Evolutionary conservation across 2,888 invertebrate species (phyloP), one percentile per base, ranked within the genome.

Genomic region (Hydriomena furcata): DNA sequence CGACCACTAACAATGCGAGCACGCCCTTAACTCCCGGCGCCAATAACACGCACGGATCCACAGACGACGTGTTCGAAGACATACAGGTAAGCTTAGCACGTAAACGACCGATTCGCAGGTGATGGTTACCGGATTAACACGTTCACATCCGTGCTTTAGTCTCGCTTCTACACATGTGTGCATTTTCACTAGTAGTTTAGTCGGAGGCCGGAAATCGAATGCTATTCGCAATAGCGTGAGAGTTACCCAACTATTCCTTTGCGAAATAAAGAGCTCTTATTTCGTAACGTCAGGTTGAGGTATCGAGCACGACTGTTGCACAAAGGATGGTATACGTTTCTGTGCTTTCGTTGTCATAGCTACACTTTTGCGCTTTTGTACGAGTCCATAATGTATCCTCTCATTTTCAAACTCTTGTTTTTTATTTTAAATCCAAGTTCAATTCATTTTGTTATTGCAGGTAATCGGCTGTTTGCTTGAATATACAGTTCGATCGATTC

Each of bases 181-280:
- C 71, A 67, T 71, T 60, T 69, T 68, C 71, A 73, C 66, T 71
- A 37, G 68, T 76, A 74, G 70, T 62, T 45, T 68, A 61, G 68
- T 52, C 45, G 52, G 55, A 63, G 61, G 67, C 49, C 45, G 62
- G 60, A 61, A 56, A 65, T 65, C 58, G 53, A 68, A 63, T 72
- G 70, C 65, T 53, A 45, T 61, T 58, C 30, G 58, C 47, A 63
- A 65, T 68, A 55, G 60, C 60, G 66, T 61, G 76, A 63, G 52
- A 63, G 71, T 65, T 80, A 70, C 68, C 54, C 58, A 55, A 61
- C 65, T 68, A 61, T 65, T 72, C 76, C 82, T 77, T 79, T 67
- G 66, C 71, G 83, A 79, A 81, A 79, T 87, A 88, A 74, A 78
- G 89, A 88, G 89, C 89, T 89, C 89, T 83, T 87, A 84, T 83